These are phyloP conservation scores for Thymelicus sylvestris DNA, from an alignment of 2,888 invertebrate species.

Conservation along the genomic window DNA sequence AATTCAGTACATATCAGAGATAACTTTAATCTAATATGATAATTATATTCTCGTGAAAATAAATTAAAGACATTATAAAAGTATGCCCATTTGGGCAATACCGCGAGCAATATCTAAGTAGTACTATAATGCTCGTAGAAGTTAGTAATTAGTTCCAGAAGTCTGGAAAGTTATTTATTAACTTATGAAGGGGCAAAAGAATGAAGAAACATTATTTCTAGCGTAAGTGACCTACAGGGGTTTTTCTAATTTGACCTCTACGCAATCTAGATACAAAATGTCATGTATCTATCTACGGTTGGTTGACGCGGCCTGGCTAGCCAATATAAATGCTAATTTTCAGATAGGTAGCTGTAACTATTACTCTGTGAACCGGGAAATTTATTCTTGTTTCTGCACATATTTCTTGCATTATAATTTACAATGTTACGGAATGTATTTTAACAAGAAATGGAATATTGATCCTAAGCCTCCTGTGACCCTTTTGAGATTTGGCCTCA, in stretches of 20 bases:
- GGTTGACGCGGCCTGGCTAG: constrained; percentile 50
- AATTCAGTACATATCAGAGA: no score
- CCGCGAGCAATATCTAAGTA: no score
- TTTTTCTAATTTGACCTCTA: constrained; percentile 19
- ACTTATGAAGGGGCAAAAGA: constrained; percentile 2
- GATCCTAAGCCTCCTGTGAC: no score
- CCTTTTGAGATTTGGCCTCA: no score
- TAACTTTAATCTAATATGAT: no score
- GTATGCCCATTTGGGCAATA: no score
- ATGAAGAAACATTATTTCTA: background rate
- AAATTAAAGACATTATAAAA: no score
- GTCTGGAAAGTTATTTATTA: constrained; percentile 1
- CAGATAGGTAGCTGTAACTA: constrained; percentile 53
- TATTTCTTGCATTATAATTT: background rate
- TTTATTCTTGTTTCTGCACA: constrained; percentile 11
- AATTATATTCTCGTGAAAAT: no score
- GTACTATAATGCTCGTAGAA: no score
- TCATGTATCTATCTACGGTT: constrained; percentile 45
- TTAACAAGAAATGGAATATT: no score
- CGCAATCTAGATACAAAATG: constrained; percentile 44
- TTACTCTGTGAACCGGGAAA: constrained; percentile 17
- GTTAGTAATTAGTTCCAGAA: no score
- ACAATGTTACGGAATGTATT: no score
- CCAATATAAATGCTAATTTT: constrained; percentile 78
- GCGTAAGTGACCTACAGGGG: background rate